Conservation (phyloP, 2,797 vertebrate genomes). For the Oryzias dopingdopingensis region DNA sequence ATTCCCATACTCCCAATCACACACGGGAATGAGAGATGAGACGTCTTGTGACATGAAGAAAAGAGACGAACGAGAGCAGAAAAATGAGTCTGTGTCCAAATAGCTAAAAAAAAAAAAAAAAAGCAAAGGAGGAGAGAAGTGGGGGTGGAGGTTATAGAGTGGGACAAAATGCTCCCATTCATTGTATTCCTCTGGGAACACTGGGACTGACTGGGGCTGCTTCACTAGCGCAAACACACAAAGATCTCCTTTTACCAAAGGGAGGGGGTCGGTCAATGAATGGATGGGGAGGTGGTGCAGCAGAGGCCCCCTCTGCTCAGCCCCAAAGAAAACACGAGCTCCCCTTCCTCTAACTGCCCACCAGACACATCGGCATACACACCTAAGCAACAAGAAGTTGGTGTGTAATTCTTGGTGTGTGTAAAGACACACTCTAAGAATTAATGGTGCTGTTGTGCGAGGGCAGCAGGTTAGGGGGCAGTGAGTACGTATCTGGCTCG, state of each 20-base stretch:
- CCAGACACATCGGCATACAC: slow-evolving; percentile 54
- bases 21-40: slow-evolving; percentile 14
- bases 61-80: slow-evolving; percentile 72
- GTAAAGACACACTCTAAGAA: slow-evolving; percentile 38
- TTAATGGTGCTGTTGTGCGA: slow-evolving; percentile 64
- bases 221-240: slow-evolving; percentile 89
- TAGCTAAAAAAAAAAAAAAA: slow-evolving; percentile 10
- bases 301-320: slow-evolving; percentile 75
- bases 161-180: slow-evolving; percentile 91
- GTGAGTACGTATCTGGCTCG: slow-evolving; percentile 23
- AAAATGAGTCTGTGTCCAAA: slow-evolving; percentile 85
- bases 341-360: slow-evolving; percentile 83
- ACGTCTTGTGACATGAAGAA: slow-evolving; percentile 50
- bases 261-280: slow-evolving; percentile 79
- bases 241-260: slow-evolving; percentile 85
- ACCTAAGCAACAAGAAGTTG: slow-evolving; percentile 48
- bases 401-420: slow-evolving; percentile 23
- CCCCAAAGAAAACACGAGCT: slow-evolving; percentile 91
- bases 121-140: slow-evolving; percentile 16
- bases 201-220: slow-evolving; percentile 78
- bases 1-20: slow-evolving; percentile 14
- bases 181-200: slow-evolving; percentile 95
- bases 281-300: slow-evolving; percentile 74
- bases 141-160: slow-evolving; percentile 38
- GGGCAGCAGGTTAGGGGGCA: slow-evolving; percentile 38